Conservation (phyloP, 2,797 vertebrate genomes). For the Macrochelys suwanniensis region DNA sequence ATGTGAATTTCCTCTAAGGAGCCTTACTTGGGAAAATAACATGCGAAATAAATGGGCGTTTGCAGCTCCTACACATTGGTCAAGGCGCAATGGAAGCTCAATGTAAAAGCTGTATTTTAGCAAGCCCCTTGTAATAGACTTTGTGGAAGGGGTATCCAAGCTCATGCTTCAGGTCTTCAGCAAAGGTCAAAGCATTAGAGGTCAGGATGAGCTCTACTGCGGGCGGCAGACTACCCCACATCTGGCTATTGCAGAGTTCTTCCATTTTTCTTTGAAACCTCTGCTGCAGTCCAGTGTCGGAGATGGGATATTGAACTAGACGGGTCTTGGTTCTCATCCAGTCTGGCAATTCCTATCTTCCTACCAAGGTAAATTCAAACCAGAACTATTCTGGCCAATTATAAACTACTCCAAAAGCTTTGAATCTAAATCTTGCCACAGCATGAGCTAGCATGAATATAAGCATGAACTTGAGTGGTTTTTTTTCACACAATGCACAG, state of each 20-base stretch:
- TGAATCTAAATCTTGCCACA: not conserved
- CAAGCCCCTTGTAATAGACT: not conserved
- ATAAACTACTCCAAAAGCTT: not conserved
- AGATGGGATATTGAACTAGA: not conserved
- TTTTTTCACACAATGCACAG: too few relatives aligned
- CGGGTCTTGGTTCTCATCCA: not conserved
- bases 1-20: not conserved
- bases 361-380: not conserved
- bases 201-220: not conserved
- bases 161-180: not conserved
- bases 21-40: not conserved
- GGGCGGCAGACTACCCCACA: not conserved
- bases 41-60: not conserved
- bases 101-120: not conserved
- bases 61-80: not conserved
- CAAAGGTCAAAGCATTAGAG: not conserved
- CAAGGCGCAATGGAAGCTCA: not conserved
- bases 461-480: too few relatives aligned
- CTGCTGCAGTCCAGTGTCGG: not conserved
- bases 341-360: not conserved
- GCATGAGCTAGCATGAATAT: not conserved
- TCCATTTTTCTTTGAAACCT: not conserved
- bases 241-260: not conserved
- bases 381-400: not conserved
- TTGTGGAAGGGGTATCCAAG: not conserved